Evolutionary conservation across 2,797 vertebrate species (phyloP).

Genomic region (Acestrorhynchus altus): DNA sequence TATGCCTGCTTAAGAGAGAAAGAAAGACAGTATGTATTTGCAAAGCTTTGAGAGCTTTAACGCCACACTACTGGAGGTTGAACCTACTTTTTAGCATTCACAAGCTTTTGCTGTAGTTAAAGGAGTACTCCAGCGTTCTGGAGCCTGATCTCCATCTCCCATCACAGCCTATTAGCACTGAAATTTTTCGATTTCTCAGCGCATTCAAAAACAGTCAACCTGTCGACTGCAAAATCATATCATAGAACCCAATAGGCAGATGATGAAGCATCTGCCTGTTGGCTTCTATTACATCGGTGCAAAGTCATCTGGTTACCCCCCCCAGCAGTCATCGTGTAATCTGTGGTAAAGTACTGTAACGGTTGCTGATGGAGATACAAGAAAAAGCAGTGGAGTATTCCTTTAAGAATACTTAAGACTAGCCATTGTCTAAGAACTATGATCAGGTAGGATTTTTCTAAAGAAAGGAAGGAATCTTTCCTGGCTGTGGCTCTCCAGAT

Average conservation of each 20-base stretch:
- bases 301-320: neutral
- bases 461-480: neutral
- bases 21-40: neutral
- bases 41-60: slow-evolving; percentile 36
- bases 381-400: neutral
- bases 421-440: neutral
- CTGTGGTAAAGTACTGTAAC: neutral
- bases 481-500: slow-evolving; percentile 7
- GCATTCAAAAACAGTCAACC: neutral
- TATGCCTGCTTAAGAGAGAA: slow-evolving; percentile 20
- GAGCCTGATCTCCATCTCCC: neutral
- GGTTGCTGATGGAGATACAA: neutral
- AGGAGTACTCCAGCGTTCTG: neutral
- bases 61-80: slow-evolving; percentile 23
- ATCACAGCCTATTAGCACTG: neutral
- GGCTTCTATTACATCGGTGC: too few relatives aligned
- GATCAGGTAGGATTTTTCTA: neutral
- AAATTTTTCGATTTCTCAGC: neutral
- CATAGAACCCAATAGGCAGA: too few relatives aligned
- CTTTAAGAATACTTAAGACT: neutral
- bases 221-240: neutral
- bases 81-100: slow-evolving; percentile 9
- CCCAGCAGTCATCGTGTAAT: too few relatives aligned
- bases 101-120: slow-evolving; percentile 16
- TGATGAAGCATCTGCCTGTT: neutral